Base-by-base conservation (phyloP, 1,140 invertebrate genomes). In the Atta colombica region DNA sequence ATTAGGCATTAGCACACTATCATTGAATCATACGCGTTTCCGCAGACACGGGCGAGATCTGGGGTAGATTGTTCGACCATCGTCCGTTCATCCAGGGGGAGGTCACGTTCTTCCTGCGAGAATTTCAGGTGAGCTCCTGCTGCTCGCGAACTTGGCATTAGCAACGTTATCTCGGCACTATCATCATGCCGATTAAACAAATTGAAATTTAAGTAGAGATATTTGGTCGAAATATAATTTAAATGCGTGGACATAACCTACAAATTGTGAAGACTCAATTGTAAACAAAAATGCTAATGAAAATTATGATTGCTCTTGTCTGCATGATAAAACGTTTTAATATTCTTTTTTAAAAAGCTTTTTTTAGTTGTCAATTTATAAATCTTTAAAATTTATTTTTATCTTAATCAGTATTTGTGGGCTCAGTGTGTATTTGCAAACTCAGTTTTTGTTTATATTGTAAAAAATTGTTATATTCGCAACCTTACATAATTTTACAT, bases 31-130 rank as follows among this genome's bases (percentile, higher is more conserved):
- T 58, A 77, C 55, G 71, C 45, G 45, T 87, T 89, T 89, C 84
- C 86, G 63, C 85, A 98, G 98, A 98, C 96, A 96, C 97, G 91
- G 96, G 97, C 82, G 97, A 98, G 95, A 97, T 98, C 94, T 98
- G 98, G 97, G 96, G 96, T 88, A 96, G 98, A 94, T 95, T 98
- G 85, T 98, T 98, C 96, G 97, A 98, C 94, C 98, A 98, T 93
- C 96, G 97, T 81, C 97, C 97, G 28, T 98, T 98, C 94, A 93
- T 98, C 66, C 97, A 97, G 95, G 97, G 98, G 78, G 98, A 98
- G 96, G 97, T 98, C 86, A 97, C 97, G 90, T 97, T 96, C 95
- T 97, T 98, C 95, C 93, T 98, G 8, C 97, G 97, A 89, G 98
- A 98, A 95, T 98, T 98, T 95, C 98, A 98, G 96, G 97, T 98